Conservation (phyloP, 2,797 vertebrate species). For the Sebastes trivittatus region DNA sequence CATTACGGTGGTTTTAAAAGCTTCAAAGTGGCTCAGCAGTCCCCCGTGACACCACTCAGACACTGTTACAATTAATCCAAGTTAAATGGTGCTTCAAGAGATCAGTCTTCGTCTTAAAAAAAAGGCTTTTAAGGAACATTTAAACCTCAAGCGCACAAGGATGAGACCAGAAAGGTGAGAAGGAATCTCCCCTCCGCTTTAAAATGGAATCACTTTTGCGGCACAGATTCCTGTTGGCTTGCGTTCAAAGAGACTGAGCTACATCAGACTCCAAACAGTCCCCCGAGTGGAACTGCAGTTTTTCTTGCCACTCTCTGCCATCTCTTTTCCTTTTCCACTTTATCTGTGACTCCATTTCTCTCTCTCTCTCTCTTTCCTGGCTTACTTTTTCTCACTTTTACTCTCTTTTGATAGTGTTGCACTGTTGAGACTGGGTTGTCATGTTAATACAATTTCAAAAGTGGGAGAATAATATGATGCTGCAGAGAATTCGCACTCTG, state of each 20-base stretch:
- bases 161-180: conserved; percentile 55
- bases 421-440: conserved; percentile 32
- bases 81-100: conserved; percentile 46
- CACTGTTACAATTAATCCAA: conserved; percentile 49
- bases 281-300: conserved; percentile 58
- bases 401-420: conserved; percentile 27
- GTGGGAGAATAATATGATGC: conserved; percentile 13
- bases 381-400: conserved; percentile 11
- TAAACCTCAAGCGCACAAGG: conserved; percentile 23
- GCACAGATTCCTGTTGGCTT: conserved; percentile 54
- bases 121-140: conserved; percentile 52
- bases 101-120: conserved; percentile 25
- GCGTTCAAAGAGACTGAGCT: conserved; percentile 63
- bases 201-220: conserved; percentile 50
- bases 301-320: conserved; percentile 39
- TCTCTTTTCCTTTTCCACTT: conserved; percentile 15
- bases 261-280: conserved; percentile 61
- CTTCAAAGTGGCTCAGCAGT: conserved; percentile 10
- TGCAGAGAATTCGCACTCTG: not conserved
- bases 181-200: conserved; percentile 31
- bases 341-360: conserved; percentile 9
- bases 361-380: not conserved
- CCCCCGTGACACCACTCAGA: conserved; percentile 8
- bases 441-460: conserved; percentile 47
- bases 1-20: conserved; percentile 36